A percentile compares a stretch with the other conserved stretches of the same genome.
Conservation (phyloP, 1,140 invertebrate genomes). For the Panagrolaimus sp. region DNA sequence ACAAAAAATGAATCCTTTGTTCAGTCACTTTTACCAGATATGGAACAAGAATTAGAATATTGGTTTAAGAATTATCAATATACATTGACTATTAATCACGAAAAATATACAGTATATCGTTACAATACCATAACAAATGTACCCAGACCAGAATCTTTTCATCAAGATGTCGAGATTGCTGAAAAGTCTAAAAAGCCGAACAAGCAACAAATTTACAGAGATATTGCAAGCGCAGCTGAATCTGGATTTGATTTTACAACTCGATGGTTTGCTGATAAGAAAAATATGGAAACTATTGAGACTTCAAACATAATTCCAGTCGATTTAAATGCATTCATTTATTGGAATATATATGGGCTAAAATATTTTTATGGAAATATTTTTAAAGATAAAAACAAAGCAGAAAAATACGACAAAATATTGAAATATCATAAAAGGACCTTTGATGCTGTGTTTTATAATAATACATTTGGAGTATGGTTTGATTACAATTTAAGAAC, state of each 20-base stretch:
- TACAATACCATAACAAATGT: slow-evolving; percentile 61
- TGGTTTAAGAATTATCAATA: slow-evolving; percentile 60
- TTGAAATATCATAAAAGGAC: slow-evolving; percentile 67
- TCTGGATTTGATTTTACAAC: slow-evolving; percentile 61
- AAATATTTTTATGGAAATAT: background rate
- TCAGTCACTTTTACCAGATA: slow-evolving; percentile 65
- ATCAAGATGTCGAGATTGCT: slow-evolving; percentile 33
- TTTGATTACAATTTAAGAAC: slow-evolving; percentile 73
- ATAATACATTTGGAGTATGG: slow-evolving; percentile 76
- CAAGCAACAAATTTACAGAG: slow-evolving; percentile 25
- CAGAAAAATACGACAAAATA: slow-evolving; percentile 65
- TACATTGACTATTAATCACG: slow-evolving; percentile 28
- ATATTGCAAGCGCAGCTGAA: slow-evolving; percentile 58
- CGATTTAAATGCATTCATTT: slow-evolving; percentile 60
- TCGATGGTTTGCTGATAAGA: slow-evolving; percentile 54
- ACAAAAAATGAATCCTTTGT: slow-evolving; percentile 70
- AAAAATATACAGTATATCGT: slow-evolving; percentile 32
- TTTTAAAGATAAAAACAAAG: slow-evolving; percentile 66
- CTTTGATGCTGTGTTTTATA: slow-evolving; percentile 73
- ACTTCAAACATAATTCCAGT: slow-evolving; percentile 60
- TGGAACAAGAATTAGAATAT: slow-evolving; percentile 71
- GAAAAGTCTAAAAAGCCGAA: background rate
- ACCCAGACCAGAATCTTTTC: slow-evolving; percentile 61
- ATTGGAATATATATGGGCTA: slow-evolving; percentile 51
- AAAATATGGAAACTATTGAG: slow-evolving; percentile 45